Base-by-base conservation (phyloP, 2,113 vertebrate species). In the Corythornis cristatus region DNA sequence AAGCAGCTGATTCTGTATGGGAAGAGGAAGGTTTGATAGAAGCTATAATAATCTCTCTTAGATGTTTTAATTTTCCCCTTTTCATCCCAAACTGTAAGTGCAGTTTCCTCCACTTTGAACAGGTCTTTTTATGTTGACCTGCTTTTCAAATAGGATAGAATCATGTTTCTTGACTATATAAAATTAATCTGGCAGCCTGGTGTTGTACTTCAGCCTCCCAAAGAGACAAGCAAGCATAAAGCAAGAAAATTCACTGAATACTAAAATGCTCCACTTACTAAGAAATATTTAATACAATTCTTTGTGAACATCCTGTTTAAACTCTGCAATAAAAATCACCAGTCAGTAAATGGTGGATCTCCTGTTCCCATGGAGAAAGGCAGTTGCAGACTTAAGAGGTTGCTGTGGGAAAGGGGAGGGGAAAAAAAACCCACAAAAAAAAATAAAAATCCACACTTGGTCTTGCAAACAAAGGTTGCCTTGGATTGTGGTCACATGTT, bases 401-500 rank as follows among this genome's bases (percentile, higher is more conserved):
- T 95, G 83, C 83, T 96, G 92, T 94, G 90, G 93, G 92, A 95
- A 95, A 94, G 33, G 53, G 28, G 60, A 25, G 58, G 8, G 25
- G 26, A 1, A n/a, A 48, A 62, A 64, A 67, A 75, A 48, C 60
- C 60, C 13, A 50, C 22, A 22, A 23, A 50, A 88, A 70, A 73
- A 45, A 90, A 94, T 71, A 56, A 91, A 96, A 85, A 83, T 96
- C 86, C 83, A 61, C 88, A 90, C 80, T 75, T 84, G 83, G 83
- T 90, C 68, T 84, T 72, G 73, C 76, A 93, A 83, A 95, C 95
- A 95, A 95, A 96, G 90, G 92, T 96, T 96, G 95, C 93, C 93
- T 95, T 94, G 93, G 96, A 80, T 77, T 93, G 82, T 11, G 20
- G 88, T 96, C 93, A 96, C 90, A 94, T 96, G 95, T 73, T 93